phyloP scores from a whole-genome alignment of 2,888 invertebrate genomes.

The Ptychoptera albimana region DNA sequence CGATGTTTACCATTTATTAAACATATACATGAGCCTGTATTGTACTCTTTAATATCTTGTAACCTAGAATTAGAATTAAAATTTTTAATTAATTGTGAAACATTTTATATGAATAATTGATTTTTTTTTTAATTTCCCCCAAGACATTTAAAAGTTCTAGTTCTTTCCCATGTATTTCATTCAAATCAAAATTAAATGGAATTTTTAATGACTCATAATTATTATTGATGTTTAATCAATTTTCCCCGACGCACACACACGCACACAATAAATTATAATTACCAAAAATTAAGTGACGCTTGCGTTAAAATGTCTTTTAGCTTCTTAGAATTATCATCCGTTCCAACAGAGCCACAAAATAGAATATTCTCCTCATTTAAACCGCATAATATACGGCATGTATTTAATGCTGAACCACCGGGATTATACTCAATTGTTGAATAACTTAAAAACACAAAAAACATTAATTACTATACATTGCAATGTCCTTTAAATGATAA shows the following conservation, averaged over 20 bases:
- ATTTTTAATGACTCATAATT: not conserved
- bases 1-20: constrained; percentile 31
- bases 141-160: too few relatives aligned
- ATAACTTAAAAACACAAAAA: not conserved
- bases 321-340: constrained; percentile 30
- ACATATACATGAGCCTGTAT: constrained; percentile 36
- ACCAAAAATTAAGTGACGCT: constrained; percentile 30
- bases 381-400: constrained; percentile 27
- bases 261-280: constrained; percentile 3
- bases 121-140: not conserved
- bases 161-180: too few relatives aligned
- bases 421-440: not conserved
- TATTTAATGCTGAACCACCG: constrained; percentile 36
- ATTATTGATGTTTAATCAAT: too few relatives aligned
- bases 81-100: too few relatives aligned
- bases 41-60: constrained; percentile 20
- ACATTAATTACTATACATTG: not conserved
- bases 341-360: constrained; percentile 37
- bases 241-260: too few relatives aligned
- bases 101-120: too few relatives aligned
- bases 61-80: constrained; percentile 15
- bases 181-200: constrained; percentile 10
- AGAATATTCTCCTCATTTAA: constrained; percentile 24
- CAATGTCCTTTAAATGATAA: not conserved
- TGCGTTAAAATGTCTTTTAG: constrained; percentile 26